Conservation (phyloP, 1,140 invertebrate species). For the Laupala kohalensis region DNA sequence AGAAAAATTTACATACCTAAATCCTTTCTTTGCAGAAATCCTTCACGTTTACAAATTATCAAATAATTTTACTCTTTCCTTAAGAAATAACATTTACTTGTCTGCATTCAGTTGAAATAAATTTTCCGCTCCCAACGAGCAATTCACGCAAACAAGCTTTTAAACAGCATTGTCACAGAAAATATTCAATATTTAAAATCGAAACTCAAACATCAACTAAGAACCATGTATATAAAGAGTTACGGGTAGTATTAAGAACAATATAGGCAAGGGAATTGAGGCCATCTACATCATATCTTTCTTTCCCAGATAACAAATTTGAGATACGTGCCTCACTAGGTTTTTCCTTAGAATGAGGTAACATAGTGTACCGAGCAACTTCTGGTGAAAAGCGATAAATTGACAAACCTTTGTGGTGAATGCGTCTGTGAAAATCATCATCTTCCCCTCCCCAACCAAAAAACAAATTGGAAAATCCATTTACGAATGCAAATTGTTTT, state of each 20-base stretch:
- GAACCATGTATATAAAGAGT: conserved; percentile 41
- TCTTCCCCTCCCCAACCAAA: conserved; percentile 84
- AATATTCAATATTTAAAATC: no score
- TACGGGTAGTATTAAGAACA: conserved; percentile 36
- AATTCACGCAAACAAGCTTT: no score
- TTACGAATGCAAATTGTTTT: conserved; percentile 60
- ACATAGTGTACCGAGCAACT: conserved; percentile 64
- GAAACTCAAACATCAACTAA: conserved; percentile 25
- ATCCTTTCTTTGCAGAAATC: no score
- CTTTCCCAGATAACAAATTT: conserved; percentile 39
- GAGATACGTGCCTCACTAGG: conserved; percentile 42
- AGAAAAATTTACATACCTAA: no score
- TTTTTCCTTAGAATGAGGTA: conserved; percentile 41
- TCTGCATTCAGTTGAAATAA: no score
- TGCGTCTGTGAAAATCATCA: conserved; percentile 68
- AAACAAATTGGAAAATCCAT: conserved; percentile 86
- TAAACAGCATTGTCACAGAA: no score
- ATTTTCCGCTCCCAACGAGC: no score
- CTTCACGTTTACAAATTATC: no score
- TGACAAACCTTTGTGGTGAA: conserved; percentile 36
- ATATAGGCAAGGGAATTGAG: conserved; percentile 53
- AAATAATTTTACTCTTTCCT: no score
- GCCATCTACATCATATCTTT: conserved; percentile 48
- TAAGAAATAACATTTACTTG: no score
- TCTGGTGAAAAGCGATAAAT: conserved; percentile 56